Evolutionary conservation across 1,140 invertebrate genomes (phyloP), one percentile per base, ranked within the genome.

Genomic region (Nautilus pompilius): DNA sequence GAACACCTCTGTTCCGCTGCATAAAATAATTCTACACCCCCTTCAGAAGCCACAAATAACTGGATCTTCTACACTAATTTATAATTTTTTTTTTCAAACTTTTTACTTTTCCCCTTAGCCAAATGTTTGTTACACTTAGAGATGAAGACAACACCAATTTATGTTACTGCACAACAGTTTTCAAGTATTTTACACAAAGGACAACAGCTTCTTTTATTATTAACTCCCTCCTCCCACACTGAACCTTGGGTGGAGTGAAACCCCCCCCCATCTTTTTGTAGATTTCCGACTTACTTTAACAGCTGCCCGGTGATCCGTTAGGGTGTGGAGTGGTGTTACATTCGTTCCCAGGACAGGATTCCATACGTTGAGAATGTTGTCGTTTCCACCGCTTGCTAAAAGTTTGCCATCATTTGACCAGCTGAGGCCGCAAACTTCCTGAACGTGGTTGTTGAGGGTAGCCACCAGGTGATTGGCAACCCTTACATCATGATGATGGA

Each of bases 401-500:
- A 92, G 91, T 66, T 90, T 88, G 10, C 93, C 93, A 82, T 98
- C 93, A 0, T 89, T 88, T 2, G 94, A 97, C 96, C 97, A 99
- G 79, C 92, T 91, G 1, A 99, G 81, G 0, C 96, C 95, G 82
- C 96, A 99, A 13, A 99, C 90, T 71, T 86, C 85, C 83, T 95
- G 93, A 1, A 87, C 86, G 77, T 98, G 96, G 15, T 88, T 90
- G 45, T 81, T 80, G 28, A 95, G 80, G 3, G 88, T 88, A 17
- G 87, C 85, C 15, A 97, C 85, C 51, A 89, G 85, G 80, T 98
- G 95, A n/a, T 96, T 87, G 0, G 93, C 85, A 66, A 93, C 87
- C 36, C 96, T 85, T 0, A 99, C 95, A 85, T 99, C 96, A 78
- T 98, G 94, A 76, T 98, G 93, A 68, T 94, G 89, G 49, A 99